phyloP scores from a whole-genome alignment of 2,113 vertebrate genomes.

The Embiotoca jacksoni region DNA sequence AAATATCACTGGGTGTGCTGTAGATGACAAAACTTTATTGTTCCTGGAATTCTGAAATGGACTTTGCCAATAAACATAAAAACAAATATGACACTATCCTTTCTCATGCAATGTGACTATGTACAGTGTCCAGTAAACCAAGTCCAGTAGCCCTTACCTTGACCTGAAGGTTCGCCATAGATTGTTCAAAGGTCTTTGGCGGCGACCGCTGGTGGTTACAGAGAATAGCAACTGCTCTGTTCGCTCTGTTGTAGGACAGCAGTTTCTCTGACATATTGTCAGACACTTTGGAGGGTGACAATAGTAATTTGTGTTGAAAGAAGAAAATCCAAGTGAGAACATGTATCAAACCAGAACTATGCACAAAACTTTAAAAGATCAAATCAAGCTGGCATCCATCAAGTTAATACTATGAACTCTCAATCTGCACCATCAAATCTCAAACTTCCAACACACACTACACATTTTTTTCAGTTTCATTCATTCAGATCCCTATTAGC shows the following conservation, averaged over 20 bases:
- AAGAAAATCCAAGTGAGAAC: constrained; percentile 10
- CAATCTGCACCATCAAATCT: constrained; percentile 20
- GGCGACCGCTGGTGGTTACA: constrained; percentile 88
- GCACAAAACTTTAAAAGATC: not conserved
- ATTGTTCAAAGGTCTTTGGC: constrained; percentile 87
- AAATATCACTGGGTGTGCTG: not conserved
- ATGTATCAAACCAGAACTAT: constrained; percentile 4
- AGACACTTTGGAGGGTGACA: constrained; percentile 60
- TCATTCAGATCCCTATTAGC: not conserved
- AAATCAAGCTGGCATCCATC: not conserved
- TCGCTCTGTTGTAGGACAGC: constrained; percentile 86
- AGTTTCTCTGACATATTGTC: constrained; percentile 82
- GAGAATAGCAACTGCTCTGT: constrained; percentile 86
- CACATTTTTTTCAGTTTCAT: constrained; percentile 40
- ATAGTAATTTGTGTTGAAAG: constrained; percentile 4
- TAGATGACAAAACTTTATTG: not conserved
- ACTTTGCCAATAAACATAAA: not conserved
- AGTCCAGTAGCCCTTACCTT: constrained; percentile 72
- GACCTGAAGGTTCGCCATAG: constrained; percentile 85
- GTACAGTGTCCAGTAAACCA: not conserved
- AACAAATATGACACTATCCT: not conserved
- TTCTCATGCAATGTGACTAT: not conserved
- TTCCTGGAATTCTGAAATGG: not conserved
- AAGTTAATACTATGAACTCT: not conserved
- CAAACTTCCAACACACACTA: not conserved